Base-by-base conservation (phyloP, 2,888 invertebrate genomes). In the Lasioglossum pauxillum region DNA sequence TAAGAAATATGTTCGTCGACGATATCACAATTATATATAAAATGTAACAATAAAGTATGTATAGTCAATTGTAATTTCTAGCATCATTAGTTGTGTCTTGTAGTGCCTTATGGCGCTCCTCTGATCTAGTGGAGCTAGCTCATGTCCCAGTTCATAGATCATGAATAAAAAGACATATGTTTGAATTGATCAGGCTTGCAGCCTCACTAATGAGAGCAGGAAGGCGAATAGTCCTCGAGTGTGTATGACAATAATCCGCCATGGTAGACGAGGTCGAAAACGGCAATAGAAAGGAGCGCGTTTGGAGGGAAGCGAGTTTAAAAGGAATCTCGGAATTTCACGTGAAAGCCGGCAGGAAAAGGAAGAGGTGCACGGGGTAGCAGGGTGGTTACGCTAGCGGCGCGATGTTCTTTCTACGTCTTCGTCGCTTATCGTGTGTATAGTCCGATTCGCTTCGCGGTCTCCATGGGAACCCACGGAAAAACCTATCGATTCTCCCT, bases 401-500 rank as follows among this genome's bases (percentile, higher is more conserved):
- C 88, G 83, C 91, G 93, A 93, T 94, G 94, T 93, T 95, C 95
- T 94, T 95, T 93, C 92, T 88, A 91, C 92, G 91, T 93, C 93
- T 93, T 93, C 90, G 91, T 92, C 93, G 94, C 92, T 94, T 94
- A 93, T 94, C 94, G 94, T 90, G 92, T 90, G 92, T 93, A 92
- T 87, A 93, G 94, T 93, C 93, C 91, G 91, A 93, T 94, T 94
- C 93, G 93, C 92, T 92, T 93, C 93, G 95, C 92, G 94, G 95
- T 95, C 92, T 94, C 95, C 95, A 95, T 95, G 95, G 95, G 92
- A 94, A 95, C 95, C 93, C 93, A 93, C 93, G 94, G 94, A 95
- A 95, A 95, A 95, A 95, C 93, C 95, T 95, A 95, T 95, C 95
- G 95, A 95, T 95, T 95, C 95, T 95, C 94, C 94, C 94, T 95